Evolutionary conservation across 2,888 invertebrate genomes (phyloP), one percentile per base, ranked within the genome.

Genomic region (Shargacucullia verbasci): DNA sequence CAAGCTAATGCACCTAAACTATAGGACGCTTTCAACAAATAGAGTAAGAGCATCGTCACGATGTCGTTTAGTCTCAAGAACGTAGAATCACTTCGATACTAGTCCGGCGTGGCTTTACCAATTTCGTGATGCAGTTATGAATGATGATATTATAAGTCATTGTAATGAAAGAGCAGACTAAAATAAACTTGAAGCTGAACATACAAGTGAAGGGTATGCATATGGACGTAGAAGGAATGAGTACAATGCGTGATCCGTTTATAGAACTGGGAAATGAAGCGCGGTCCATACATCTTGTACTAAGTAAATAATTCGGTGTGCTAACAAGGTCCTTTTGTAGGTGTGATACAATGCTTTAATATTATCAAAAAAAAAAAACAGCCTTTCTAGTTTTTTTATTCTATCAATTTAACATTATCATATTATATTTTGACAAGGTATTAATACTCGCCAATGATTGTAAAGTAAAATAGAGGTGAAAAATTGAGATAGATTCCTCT

Each of bases 1-100:
- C 78, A 78, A 75, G 66, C 69, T 80, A 80, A 83, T 82, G 80
- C 79, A 81, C 75, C 80, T 75, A 73, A 78, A 76, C 68, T 70
- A 63, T 70, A 69, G 58, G 54, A 78, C 59, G 67, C 59, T 71
- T 71, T 73, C 57, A 73, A 76, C 75, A 76, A 76, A 77, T 78
- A 77, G 65, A 79, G 62, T 77, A 78, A 81, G 71, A 73, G 50
- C 62, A 37, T 27, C 59, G 55, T 73, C 76, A 76, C 76, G 76
- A 76, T 76, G 66, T 76, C 70, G 66, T 73, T 76, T 62, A 60
- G 64, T 50, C 66, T 70, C 53, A 27, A 63, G 41, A 50, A 37
- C 33, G 13, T 53, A 47, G 53, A 54, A 64, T 71, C 60, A 54
- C 49, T 38, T 46, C 20, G 44, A 49, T 59, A 40, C 47, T 34